These are phyloP conservation scores for Chrysodeixis includens DNA, from an alignment of 2,888 invertebrate genomes.

Conservation along the genomic window DNA sequence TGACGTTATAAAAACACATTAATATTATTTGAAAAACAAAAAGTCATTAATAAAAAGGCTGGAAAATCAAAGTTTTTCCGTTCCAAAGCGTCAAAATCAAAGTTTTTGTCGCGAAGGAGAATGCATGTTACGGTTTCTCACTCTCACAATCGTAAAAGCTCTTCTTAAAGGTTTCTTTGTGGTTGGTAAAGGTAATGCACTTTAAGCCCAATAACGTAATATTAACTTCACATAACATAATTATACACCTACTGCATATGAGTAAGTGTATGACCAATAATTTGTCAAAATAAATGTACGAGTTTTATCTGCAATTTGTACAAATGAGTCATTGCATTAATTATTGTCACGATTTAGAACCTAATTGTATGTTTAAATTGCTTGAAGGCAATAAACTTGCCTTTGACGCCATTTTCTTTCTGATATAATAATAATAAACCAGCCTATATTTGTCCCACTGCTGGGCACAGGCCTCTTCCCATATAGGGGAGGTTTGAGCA, in stretches of 20 bases:
- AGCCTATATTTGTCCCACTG: no score
- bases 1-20: no score
- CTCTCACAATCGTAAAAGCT: no score
- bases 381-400: slow-evolving; percentile 32
- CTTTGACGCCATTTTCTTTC: not conserved
- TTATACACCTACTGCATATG: slow-evolving; percentile 11
- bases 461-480: no score
- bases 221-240: not conserved
- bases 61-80: no score
- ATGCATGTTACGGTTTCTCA: no score
- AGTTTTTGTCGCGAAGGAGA: no score
- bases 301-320: slow-evolving; percentile 43
- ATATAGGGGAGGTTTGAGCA: no score
- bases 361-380: slow-evolving; percentile 39
- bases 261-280: no score
- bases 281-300: slow-evolving; percentile 36
- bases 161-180: no score
- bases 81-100: no score
- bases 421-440: no score
- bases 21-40: not conserved
- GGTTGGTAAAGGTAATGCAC: not conserved
- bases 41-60: not conserved
- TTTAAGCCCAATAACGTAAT: not conserved
- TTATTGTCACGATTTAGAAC: slow-evolving; percentile 49
- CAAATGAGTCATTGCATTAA: slow-evolving; percentile 41